Percentiles rank a stretch among this genome's conserved stretches.
Evolutionary conservation across 2,797 vertebrate species (phyloP).

Genomic region (Podargus strigoides): DNA sequence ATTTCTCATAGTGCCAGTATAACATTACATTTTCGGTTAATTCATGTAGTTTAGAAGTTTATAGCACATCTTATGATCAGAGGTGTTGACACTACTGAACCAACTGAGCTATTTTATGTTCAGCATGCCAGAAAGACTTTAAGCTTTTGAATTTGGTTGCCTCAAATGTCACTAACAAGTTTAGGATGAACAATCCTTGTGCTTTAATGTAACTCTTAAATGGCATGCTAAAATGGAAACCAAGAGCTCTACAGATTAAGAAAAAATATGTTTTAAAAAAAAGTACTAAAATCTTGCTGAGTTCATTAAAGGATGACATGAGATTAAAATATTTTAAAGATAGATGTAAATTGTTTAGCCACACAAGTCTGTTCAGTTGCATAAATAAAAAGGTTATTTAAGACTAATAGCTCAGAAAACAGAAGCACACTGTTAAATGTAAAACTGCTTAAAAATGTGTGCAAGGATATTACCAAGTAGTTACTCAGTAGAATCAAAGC

Average conservation of each 20-base stretch:
- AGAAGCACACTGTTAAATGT: background rate
- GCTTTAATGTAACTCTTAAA: background rate
- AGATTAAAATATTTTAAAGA: background rate
- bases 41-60: background rate
- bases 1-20: background rate
- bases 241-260: background rate
- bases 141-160: background rate
- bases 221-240: background rate
- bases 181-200: background rate
- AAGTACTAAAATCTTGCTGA: background rate
- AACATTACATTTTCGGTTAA: background rate
- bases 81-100: background rate
- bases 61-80: background rate
- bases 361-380: background rate
- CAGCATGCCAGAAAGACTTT: background rate
- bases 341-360: background rate
- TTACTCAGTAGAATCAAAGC: background rate
- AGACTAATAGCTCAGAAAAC: background rate
- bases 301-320: background rate
- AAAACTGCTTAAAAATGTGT: background rate
- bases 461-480: background rate
- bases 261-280: background rate
- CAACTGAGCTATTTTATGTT: background rate
- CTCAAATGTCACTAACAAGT: background rate
- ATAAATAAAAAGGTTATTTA: background rate